phyloP scores from a whole-genome alignment of 1,140 invertebrate genomes.

The Drosophila hydei region DNA sequence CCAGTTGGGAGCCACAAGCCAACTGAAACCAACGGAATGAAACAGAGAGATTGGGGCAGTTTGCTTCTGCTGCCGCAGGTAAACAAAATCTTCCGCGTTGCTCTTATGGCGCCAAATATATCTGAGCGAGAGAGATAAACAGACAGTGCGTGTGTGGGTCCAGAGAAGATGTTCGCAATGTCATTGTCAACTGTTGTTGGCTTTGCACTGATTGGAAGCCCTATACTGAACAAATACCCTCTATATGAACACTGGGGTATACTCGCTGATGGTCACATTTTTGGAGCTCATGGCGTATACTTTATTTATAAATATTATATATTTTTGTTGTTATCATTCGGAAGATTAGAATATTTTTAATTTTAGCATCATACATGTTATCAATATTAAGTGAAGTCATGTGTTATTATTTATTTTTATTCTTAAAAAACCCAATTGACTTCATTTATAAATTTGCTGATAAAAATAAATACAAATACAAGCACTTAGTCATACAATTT shows the following conservation, averaged over 20 bases:
- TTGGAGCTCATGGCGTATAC: too few species aligned
- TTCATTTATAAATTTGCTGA: too few species aligned
- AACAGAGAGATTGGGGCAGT: background rate
- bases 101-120: conserved; percentile 33
- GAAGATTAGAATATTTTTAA: too few species aligned
- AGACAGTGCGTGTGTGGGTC: conserved; percentile 17
- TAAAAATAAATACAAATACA: too few species aligned
- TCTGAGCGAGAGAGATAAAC: conserved; percentile 26
- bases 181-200: conserved; percentile 69
- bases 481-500: too few species aligned
- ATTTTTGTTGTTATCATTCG: too few species aligned
- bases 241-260: conserved; percentile 1
- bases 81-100: conserved; percentile 55
- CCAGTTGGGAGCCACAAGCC: conserved; percentile 41
- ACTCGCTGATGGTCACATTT: background rate
- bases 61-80: conserved; percentile 36
- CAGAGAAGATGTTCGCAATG: conserved; percentile 52
- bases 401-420: too few species aligned
- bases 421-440: too few species aligned
- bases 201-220: conserved; percentile 52
- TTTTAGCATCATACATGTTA: too few species aligned
- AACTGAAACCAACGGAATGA: conserved; percentile 44
- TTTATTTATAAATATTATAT: too few species aligned
- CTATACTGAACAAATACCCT: conserved; percentile 47
- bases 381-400: too few species aligned